Base-by-base conservation (phyloP, 1,140 invertebrate species). In the Dinoponera quadriceps region DNA sequence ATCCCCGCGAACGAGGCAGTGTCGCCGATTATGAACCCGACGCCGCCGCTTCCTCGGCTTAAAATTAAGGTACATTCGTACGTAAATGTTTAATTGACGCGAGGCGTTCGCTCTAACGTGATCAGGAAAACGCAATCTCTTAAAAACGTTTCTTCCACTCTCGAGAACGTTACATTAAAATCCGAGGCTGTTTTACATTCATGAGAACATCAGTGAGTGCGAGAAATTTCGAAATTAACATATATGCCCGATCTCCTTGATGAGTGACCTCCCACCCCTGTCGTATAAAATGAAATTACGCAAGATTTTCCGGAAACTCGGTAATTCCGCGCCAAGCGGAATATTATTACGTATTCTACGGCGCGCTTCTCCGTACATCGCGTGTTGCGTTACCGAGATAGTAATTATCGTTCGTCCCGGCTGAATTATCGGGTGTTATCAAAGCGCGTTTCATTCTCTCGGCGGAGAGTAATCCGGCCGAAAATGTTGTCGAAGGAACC, bases 171-270 rank as follows among this genome's bases (percentile, higher is more conserved):
- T 80, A 48, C 69, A 68, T 55, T 66, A 78, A 71, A 14, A 3
- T 71, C 51, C 57, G 65, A 71, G 59, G 55, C 33, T 71, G 25
- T 69, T 80, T 80, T 71, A 59, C 65, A 80, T 80, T 80, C 75
- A 69, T 80, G 51, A 80, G 75, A 57, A 71, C 22, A 48, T 78
- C 69, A 80, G 65, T 20, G 25, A 80, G n/a, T 69, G 69, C 22
- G 18, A 44, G 75, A 59, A 80, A 80, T 80, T 80, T 71, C 9
- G n/a, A 57, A 44, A 69, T 80, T 80, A 80, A 48, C 75, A 48
- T 69, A 71, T 22, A 69, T 33, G 51, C 48, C 14, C 51, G 29
- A 71, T 80, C n/a, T 80, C 59, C 65, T 69, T 80, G 51, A 80
- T 59, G 29, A 38, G 51, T 16, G 69, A 71, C 33, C 33, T 25